A percentile compares a stretch with the other conserved stretches of the same genome.
These are phyloP conservation scores for Setipinna tenuifilis DNA, from an alignment of 2,797 vertebrate species.

Conservation along the genomic window DNA sequence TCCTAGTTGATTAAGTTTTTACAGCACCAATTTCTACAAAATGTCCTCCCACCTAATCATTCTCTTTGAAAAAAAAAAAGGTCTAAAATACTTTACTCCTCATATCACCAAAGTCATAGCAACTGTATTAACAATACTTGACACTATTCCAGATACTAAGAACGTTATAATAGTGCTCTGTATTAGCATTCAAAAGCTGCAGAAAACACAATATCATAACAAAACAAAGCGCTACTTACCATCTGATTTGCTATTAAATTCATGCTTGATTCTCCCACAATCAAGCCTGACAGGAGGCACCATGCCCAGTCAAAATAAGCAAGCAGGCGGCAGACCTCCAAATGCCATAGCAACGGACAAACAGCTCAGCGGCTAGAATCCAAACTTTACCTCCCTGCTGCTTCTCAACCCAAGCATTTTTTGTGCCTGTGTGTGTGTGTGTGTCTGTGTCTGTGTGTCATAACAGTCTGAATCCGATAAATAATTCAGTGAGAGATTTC, in stretches of 20 bases:
- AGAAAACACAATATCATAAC: conserved; percentile 32
- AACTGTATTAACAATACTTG: neutral
- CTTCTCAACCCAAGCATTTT: conserved; percentile 42
- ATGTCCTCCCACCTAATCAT: neutral
- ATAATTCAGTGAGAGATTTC: conserved; percentile 58
- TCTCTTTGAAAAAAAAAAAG: neutral
- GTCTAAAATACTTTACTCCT: neutral
- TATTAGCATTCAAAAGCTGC: conserved; percentile 27
- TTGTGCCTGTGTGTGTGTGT: conserved; percentile 22
- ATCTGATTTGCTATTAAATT: conserved; percentile 39
- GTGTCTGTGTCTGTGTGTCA: conserved; percentile 31
- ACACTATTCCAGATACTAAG: neutral
- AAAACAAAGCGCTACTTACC: neutral
- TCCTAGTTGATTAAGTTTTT: neutral
- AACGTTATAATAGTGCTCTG: neutral
- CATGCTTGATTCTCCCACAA: conserved; percentile 36
- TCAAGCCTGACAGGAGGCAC: conserved; percentile 53
- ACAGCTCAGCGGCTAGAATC: conserved; percentile 65
- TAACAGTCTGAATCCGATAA: conserved; percentile 50
- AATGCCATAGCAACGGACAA: conserved; percentile 71
- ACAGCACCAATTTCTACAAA: neutral
- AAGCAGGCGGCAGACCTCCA: conserved; percentile 57
- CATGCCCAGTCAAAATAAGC: conserved; percentile 57
- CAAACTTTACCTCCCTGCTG: conserved; percentile 58
- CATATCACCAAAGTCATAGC: neutral